Conservation (phyloP, 2,888 invertebrate genomes). For the Eupithecia tripunctaria region DNA sequence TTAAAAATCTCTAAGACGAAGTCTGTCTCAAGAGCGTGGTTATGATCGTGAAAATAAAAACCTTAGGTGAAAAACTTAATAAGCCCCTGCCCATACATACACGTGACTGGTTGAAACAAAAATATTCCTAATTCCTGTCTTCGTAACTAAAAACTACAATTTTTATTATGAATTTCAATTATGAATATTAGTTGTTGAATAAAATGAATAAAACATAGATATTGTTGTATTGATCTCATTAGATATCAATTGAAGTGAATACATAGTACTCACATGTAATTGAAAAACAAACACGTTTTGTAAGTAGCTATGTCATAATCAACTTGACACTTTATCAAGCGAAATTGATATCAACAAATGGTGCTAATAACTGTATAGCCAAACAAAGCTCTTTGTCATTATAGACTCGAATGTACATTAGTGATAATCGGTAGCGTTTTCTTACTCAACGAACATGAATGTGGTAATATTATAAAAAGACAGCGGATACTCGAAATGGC, state of each 20-base stretch:
- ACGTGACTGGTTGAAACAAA: background rate
- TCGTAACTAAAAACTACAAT: background rate
- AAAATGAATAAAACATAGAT: background rate
- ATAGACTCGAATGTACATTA: conserved; percentile 11
- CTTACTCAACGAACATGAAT: background rate
- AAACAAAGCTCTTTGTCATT: conserved; percentile 13
- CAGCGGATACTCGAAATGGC: conserved; percentile 57
- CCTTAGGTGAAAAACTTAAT: background rate
- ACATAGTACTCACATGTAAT: background rate
- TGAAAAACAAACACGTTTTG: background rate
- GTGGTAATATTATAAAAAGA: background rate
- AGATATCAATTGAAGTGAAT: conserved; percentile 1
- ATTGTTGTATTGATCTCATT: conserved; percentile 3
- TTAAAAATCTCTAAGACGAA: background rate
- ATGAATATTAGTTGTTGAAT: background rate
- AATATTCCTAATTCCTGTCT: background rate
- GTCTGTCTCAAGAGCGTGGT: background rate
- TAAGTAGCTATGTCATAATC: conserved; percentile 8
- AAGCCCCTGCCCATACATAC: too few species aligned
- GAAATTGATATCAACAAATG: conserved; percentile 10
- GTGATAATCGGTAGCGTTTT: conserved; percentile 1
- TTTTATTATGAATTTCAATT: background rate
- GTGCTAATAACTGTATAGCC: background rate
- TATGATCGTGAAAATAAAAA: background rate
- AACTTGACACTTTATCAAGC: conserved; percentile 13